Base-by-base conservation (phyloP, 1,140 invertebrate species). In the Brevipalpus yothersi region DNA sequence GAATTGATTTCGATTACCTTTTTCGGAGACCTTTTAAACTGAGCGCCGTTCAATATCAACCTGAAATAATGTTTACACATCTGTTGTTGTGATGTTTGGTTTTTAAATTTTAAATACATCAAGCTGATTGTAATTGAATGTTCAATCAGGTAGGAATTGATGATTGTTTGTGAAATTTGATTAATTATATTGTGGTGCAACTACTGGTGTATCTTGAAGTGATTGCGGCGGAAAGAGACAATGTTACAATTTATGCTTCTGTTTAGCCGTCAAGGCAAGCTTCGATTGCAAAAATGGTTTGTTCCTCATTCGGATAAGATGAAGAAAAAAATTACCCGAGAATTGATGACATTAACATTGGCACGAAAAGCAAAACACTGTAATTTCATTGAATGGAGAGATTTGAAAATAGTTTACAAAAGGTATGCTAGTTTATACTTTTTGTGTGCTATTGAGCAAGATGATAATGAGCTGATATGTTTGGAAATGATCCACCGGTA, bases 351-450 rank as follows among this genome's bases (percentile, higher is more conserved):
- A 0, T 89, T 87, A 12, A 93, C 98, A 64, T 75, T 99, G 17
- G 81, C 91, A 0, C 73, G 94, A 49, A 99, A 98, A 71, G 93
- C 94, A 15, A 98, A 98, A 75, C 97, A 98, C 92, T 97, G 90
- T 66, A 94, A 89, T 65, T 98, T 99, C 69, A 74, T 99, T 2
- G 94, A 98, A 71, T 98, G 93, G 93, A 97, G 54, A 57, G 56
- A 57, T 43, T 42, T 42, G 13, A 57, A 57, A 57, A 43, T 57
- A 13, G 39, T 41, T n/a, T 99, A 97, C 69, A 97, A 98, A 77
- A 83, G 93, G 90, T 96, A 74, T 77, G 93, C 93, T 40, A 95
- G 91, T 72, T 78, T 98, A 61, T 97, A 97, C 72, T 98, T 98
- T 73, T 97, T 93, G 70, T 96, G 91, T 77, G 92, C 91, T 41